These are phyloP conservation scores for Xanthia icteritia DNA, from an alignment of 2,888 invertebrate genomes.

Conservation along the genomic window DNA sequence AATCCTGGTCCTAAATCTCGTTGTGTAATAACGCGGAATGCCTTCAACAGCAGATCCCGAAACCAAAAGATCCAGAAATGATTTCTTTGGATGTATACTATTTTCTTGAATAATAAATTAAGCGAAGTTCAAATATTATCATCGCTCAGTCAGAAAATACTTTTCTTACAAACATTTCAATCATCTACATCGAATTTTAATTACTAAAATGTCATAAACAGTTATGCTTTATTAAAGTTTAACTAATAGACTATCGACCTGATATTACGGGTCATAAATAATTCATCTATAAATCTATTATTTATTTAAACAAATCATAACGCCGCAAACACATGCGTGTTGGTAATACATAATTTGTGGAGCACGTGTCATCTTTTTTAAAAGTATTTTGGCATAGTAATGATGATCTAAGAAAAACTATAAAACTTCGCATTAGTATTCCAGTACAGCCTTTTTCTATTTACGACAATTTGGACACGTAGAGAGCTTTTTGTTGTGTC, in stretches of 20 bases:
- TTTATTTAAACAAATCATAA: constrained; percentile 68
- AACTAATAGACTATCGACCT: constrained; percentile 63
- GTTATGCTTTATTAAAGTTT: constrained; percentile 56
- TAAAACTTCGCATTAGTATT: constrained; percentile 58
- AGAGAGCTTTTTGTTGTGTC: constrained; percentile 1
- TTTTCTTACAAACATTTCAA: constrained; percentile 21
- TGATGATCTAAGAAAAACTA: constrained; percentile 40
- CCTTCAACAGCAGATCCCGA: no score
- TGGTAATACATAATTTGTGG: constrained; percentile 57
- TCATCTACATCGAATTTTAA: constrained; percentile 43
- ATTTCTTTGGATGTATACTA: no score
- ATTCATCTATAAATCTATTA: constrained; percentile 58
- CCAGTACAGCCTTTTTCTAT: constrained; percentile 23
- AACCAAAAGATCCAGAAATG: no score
- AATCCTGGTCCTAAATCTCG: no score
- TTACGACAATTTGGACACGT: constrained; percentile 16
- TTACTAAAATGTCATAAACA: constrained; percentile 49
- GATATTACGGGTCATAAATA: constrained; percentile 55
- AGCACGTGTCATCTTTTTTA: constrained; percentile 61
- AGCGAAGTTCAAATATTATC: not conserved
- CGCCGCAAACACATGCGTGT: constrained; percentile 64
- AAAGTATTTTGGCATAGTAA: constrained; percentile 48
- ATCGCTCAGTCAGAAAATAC: constrained; percentile 5
- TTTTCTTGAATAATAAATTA: not conserved
- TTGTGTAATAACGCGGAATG: no score